These are phyloP conservation scores for Apoda limacodes DNA, from an alignment of 2,888 invertebrate genomes.

Conservation along the genomic window DNA sequence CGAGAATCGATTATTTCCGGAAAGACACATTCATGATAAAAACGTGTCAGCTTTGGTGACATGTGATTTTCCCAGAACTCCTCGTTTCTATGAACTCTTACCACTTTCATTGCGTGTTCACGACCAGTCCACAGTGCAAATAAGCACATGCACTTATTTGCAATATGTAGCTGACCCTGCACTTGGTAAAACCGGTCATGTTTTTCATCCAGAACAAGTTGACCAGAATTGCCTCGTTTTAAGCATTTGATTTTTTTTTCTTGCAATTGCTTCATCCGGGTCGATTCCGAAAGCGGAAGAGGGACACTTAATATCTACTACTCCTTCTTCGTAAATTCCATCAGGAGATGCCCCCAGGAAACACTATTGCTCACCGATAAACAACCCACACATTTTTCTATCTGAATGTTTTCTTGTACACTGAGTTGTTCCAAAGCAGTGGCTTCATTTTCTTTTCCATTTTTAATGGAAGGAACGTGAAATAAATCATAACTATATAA, in stretches of 20 bases:
- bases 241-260: slow-evolving; percentile 10
- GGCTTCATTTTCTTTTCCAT: slow-evolving; percentile 3
- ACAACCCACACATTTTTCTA: slow-evolving; percentile 7
- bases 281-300: slow-evolving; percentile 4
- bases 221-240: too few species aligned
- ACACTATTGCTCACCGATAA: not conserved
- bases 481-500: slow-evolving; percentile 4
- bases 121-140: slow-evolving; percentile 11
- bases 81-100: slow-evolving; percentile 4
- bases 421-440: slow-evolving; percentile 2
- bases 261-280: slow-evolving; percentile 4
- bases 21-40: too few species aligned
- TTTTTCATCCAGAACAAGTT: slow-evolving; percentile 4
- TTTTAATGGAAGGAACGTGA: slow-evolving; percentile 2
- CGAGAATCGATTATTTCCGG: too few species aligned
- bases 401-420: slow-evolving; percentile 4
- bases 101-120: slow-evolving; percentile 5
- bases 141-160: slow-evolving; percentile 8
- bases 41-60: too few species aligned
- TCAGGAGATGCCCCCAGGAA: slow-evolving; percentile 12
- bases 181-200: slow-evolving; percentile 11
- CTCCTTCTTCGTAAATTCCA: slow-evolving; percentile 5
- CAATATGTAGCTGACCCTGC: slow-evolving; percentile 11
- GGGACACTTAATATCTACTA: slow-evolving; percentile 12
- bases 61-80: too few species aligned